Evolutionary conservation across 2,888 invertebrate species (phyloP), one percentile per base, ranked within the genome.

Genomic region (Hylaea fasciaria): DNA sequence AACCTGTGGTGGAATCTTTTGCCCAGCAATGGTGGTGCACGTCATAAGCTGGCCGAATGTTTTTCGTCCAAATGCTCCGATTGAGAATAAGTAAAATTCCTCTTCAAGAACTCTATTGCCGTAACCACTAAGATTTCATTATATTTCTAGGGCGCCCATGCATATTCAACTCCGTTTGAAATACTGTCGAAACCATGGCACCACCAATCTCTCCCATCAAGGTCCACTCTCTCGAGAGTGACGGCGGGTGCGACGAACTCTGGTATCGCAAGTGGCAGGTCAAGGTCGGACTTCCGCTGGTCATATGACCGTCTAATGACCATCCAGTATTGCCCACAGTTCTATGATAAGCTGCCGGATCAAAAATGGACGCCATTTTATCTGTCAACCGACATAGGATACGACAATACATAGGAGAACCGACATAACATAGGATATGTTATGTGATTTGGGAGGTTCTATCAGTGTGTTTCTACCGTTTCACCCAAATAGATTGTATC

Each of bases 231-330:
- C 47, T 62, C 53, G 54, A 55, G 17, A 57, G 49, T 47, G 7
- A 16, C 45, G 40, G 29, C 41, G 50, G 57, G 55, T 1, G 16
- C 61, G 61, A 57, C 46, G 61, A 66, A 49, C 63, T 51, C 47
- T 37, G 46, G 37, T 57, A 48, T 37, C 40, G 50, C 49, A 45
- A 57, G 16, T 29, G 39, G 22, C 62, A 47, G 65, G 65, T 67
- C 67, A 67, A 64, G 67, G 69, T 62, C 69, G 54, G 11, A n/a
- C 45, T 58, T 46, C 48, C 57, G 46, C 57, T 17, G 52, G 46
- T n/a, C 48, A 43, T 44, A 35, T 58, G 64, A 49, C 65, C 55
- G 52, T 35, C 43, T 53, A 50, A 65, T 60, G 40, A 13, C 43
- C 32, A 44, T 53, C 55, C 5, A 22, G 22, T 22, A 22, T 22